Conservation (phyloP, 2,888 invertebrate genomes). For the Heliconius sara region DNA sequence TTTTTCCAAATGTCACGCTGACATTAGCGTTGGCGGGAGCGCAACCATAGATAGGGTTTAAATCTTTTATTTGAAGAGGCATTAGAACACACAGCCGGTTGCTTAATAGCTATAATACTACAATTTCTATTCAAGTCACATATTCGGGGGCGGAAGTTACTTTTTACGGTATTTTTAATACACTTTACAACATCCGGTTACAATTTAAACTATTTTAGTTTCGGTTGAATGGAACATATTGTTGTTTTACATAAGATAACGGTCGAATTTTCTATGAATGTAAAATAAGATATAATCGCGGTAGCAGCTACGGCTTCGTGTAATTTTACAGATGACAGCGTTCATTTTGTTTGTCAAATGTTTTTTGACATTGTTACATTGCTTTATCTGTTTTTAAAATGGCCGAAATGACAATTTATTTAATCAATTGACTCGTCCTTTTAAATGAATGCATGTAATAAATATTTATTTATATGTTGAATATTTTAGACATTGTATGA, state of each 20-base stretch:
- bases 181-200: slow-evolving; percentile 69
- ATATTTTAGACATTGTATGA: too few species aligned
- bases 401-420: background rate
- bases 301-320: background rate
- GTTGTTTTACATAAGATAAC: slow-evolving; percentile 36
- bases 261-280: slow-evolving; percentile 34
- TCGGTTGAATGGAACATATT: slow-evolving; percentile 39
- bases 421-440: background rate
- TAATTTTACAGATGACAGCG: slow-evolving; percentile 21
- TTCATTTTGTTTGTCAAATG: background rate
- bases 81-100: slow-evolving; percentile 46
- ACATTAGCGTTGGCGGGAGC: slow-evolving; percentile 67
- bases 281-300: slow-evolving; percentile 16
- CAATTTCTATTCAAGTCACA: slow-evolving; percentile 74
- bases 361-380: background rate
- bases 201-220: slow-evolving; percentile 39
- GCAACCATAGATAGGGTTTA: slow-evolving; percentile 69
- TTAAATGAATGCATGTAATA: background rate
- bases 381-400: background rate
- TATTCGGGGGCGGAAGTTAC: slow-evolving; percentile 67
- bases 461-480: too few species aligned
- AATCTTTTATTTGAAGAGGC: slow-evolving; percentile 52
- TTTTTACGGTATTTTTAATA: slow-evolving; percentile 59
- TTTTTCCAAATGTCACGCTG: slow-evolving; percentile 70
- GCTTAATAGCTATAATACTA: slow-evolving; percentile 63